Base-by-base conservation (phyloP, 1,140 invertebrate species). In the Pachypeltis micranthus region DNA sequence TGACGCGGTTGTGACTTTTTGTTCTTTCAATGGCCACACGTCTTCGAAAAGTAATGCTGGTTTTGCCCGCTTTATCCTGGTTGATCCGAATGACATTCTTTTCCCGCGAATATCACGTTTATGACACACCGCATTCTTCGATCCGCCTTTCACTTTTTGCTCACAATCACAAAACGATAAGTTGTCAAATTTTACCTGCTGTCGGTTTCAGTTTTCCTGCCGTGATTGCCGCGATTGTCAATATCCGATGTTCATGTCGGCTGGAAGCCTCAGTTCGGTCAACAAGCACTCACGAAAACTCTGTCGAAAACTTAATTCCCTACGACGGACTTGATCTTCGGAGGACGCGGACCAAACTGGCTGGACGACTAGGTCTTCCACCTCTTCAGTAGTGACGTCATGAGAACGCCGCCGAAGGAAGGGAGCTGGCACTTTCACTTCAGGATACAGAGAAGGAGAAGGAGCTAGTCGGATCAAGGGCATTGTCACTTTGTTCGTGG, bases 391-490 rank as follows among this genome's bases (percentile, higher is more conserved):
- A 51, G 47, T 51, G 47, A 51, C 47, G 47, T 51, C 47, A 51
- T 4, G 47, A 51, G 3, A 51, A n/a, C n/a, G n/a, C n/a, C n/a
- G n/a, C n/a, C n/a, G 47, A 51, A 51, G 47, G 47, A 51, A 51
- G 47, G 47, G 47, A 51, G 47, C n/a, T n/a, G n/a, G n/a, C 7
- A 51, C 47, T 51, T 51, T 51, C 47, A 51, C 47, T 51, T 51
- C 12, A 21, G 47, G 47, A 51, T 51, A n/a, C n/a, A n/a, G n/a
- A n/a, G 47, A 7, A 51, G 47, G 47, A 14, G 47, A 21, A 21
- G 47, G 21, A 51, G n/a, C 4, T 10, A 3, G 4, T 10, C 47
- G 47, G 47, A 51, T 51, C 47, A 51, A 51, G 47, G 47, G 47
- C 47, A 21, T n/a, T 39, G n/a, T n/a, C n/a, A n/a, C n/a, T n/a